phyloP scores from a whole-genome alignment of 1,140 invertebrate genomes.

The Gerris buenoi region DNA sequence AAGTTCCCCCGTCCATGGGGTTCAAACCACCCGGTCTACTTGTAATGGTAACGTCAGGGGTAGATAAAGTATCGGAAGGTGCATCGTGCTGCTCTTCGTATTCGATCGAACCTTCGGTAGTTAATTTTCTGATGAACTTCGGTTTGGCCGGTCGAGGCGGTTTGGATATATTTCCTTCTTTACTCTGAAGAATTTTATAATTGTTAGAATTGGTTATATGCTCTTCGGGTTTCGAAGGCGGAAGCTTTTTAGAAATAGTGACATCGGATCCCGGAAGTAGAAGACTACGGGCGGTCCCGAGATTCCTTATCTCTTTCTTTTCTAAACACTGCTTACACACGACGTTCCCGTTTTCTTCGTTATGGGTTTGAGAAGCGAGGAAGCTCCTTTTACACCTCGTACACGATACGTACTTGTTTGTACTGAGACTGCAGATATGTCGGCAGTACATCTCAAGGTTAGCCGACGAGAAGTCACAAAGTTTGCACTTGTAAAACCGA shows the following conservation, averaged over 20 bases:
- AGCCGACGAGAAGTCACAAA: not conserved
- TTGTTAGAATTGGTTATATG: too few species aligned
- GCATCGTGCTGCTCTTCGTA: not conserved
- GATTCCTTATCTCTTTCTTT: not conserved
- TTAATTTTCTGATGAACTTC: not conserved
- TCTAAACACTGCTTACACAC: not conserved
- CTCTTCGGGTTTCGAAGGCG: not conserved
- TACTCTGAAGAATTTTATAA: not conserved
- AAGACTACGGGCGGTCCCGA: not conserved
- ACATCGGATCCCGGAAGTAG: not conserved
- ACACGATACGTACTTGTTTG: not conserved
- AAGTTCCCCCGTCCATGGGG: not conserved
- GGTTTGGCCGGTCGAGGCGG: not conserved
- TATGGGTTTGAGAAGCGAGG: not conserved
- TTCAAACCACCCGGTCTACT: not conserved
- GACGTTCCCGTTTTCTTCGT: not conserved
- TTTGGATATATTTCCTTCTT: too few species aligned
- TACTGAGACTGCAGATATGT: not conserved
- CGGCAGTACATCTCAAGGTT: not conserved
- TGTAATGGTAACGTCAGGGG: not conserved
- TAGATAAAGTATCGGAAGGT: not conserved
- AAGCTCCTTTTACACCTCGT: not conserved
- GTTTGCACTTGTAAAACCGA: not conserved
- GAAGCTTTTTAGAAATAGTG: not conserved
- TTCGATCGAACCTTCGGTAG: not conserved